Percentiles rank a stretch among this genome's conserved stretches.
phyloP scores from a whole-genome alignment of 2,888 invertebrate species.

The Drosophila mimica region DNA sequence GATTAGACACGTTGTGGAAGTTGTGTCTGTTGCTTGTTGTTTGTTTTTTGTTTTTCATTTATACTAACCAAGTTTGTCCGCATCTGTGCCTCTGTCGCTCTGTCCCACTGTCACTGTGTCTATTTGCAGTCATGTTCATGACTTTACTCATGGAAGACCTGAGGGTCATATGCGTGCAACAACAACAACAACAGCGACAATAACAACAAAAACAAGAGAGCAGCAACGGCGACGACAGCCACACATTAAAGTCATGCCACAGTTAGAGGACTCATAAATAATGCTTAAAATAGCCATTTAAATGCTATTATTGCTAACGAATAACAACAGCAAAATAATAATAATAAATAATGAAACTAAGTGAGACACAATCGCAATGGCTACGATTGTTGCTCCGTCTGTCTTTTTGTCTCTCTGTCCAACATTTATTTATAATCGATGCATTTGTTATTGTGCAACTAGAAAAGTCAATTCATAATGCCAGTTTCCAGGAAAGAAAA shows the following conservation, averaged over 20 bases:
- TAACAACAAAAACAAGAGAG: slow-evolving; percentile 20
- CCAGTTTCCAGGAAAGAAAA: background rate
- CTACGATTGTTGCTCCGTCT: slow-evolving; percentile 19
- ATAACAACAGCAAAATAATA: slow-evolving; percentile 24
- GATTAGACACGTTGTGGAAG: slow-evolving; percentile 15
- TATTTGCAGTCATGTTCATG: slow-evolving; percentile 54
- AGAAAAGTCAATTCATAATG: slow-evolving; percentile 15
- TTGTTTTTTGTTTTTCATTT: background rate
- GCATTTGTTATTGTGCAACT: slow-evolving; percentile 30
- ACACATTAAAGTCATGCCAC: slow-evolving; percentile 65
- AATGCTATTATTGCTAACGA: slow-evolving; percentile 60
- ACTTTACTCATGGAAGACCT: slow-evolving; percentile 62
- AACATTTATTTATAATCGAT: slow-evolving; percentile 51
- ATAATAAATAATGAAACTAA: slow-evolving; percentile 50
- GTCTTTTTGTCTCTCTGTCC: slow-evolving; percentile 1
- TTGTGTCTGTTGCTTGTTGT: background rate
- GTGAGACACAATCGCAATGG: slow-evolving; percentile 54
- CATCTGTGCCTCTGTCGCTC: slow-evolving; percentile 27
- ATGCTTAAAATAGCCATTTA: slow-evolving; percentile 75
- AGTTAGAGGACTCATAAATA: slow-evolving; percentile 66
- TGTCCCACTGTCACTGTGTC: slow-evolving; percentile 31
- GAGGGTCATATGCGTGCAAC: slow-evolving; percentile 66
- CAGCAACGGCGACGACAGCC: slow-evolving; percentile 48
- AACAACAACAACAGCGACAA: slow-evolving; percentile 11
- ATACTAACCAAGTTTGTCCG: slow-evolving; percentile 15